Base-by-base conservation (phyloP, 2,797 vertebrate species). In the Crypturellus tataupa region DNA sequence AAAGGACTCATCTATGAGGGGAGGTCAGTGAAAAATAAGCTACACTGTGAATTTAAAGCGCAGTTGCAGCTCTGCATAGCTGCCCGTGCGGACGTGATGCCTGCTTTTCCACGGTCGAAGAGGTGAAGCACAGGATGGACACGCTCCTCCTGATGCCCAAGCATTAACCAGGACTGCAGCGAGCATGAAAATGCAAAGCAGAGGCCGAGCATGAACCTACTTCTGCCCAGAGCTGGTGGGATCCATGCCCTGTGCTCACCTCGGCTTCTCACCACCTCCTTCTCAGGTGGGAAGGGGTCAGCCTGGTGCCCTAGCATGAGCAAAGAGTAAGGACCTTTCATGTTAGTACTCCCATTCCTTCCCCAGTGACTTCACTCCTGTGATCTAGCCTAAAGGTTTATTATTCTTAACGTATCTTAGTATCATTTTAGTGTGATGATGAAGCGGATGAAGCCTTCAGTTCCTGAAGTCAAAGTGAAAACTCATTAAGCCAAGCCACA, bases 61-160 rank as follows among this genome's bases (percentile, higher is more conserved):
- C 7, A 6, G 46, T 15, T 76, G 42, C 64, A 93, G 47, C 67
- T 87, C 90, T 40, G 33, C 39, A 12, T 2, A 9, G 10, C 46
- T 94, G 72, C 16, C 37, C 0, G 0, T 0, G 0, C 19, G 2
- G 25, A 53, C 63, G 24, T 0, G 0, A 13, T 0, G 0, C 33
- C 44, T 39, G 47, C 33, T 69, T 25, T 65, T 20, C 85, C 35
- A 0, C 1, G 37, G 93, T 6, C 29, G 18, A 12, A 0, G 0
- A 0, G 40, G 65, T 2, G 47, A 47, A 31, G 24, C 31, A 16
- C 0, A 0, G 29, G 39, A 15, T 18, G 27, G n/a, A 51, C 25
- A 3, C 0, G 18, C 1, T 35, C 1, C 0, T 24, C 67, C 47
- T 35, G 67, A 49, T 59, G 27, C 21, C 55, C 9, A 20, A 14